phyloP scores from a whole-genome alignment of 2,797 vertebrate species.

The Hylomyscus alleni region DNA sequence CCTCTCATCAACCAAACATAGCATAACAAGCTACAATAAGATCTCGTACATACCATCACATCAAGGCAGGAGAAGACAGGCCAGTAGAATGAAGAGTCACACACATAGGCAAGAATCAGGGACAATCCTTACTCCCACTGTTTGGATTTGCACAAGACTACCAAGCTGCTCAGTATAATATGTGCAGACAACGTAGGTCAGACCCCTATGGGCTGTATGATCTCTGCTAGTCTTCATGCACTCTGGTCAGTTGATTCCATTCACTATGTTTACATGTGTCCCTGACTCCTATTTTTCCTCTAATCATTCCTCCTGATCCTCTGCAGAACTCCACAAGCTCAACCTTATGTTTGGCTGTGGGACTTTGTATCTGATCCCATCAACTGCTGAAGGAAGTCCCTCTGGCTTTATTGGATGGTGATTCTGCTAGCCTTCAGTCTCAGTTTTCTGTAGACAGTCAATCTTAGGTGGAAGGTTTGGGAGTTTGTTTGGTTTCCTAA shows the following conservation, averaged over 20 bases:
- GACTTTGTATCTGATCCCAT: background rate
- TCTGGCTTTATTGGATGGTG: too few relatives aligned
- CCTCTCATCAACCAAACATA: background rate
- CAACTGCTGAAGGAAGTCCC: background rate
- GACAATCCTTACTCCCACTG: background rate
- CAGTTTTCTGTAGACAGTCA: background rate
- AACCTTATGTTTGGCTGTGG: background rate
- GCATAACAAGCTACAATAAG: background rate
- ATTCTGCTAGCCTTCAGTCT: background rate
- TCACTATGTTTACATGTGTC: background rate
- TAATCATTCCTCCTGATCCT: background rate
- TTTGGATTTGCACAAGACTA: background rate
- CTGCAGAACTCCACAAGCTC: background rate
- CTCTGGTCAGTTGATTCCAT: background rate
- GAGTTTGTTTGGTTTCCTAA: background rate
- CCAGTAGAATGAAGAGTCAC: background rate
- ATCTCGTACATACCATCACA: background rate
- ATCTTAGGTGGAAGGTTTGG: background rate
- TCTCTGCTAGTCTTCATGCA: background rate
- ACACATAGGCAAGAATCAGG: background rate
- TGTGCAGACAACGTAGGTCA: background rate
- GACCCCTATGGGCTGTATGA: background rate
- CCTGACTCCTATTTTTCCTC: background rate
- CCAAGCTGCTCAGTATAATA: background rate
- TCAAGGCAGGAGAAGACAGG: background rate